phyloP scores from a whole-genome alignment of 2,888 invertebrate species.

The Clostera curtula region DNA sequence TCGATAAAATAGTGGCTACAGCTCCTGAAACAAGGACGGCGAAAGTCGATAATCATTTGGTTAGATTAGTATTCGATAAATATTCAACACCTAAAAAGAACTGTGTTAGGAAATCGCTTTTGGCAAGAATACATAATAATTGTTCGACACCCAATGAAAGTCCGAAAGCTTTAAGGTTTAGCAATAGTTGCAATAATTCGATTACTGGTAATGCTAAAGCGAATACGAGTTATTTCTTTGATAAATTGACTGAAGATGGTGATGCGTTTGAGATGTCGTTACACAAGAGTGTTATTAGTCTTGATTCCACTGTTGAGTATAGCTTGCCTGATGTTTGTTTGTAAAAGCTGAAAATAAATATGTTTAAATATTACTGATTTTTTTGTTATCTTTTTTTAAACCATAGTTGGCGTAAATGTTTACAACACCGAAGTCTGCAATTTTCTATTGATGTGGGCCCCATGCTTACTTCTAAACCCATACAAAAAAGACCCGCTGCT shows the following conservation, averaged over 20 bases:
- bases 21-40: conserved; percentile 39
- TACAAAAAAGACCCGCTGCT: too few species aligned
- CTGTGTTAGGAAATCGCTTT: conserved; percentile 28
- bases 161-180: conserved; percentile 26
- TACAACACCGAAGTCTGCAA: too few species aligned
- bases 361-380: too few species aligned
- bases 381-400: too few species aligned
- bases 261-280: conserved; percentile 79
- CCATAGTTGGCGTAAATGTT: too few species aligned
- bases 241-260: conserved; percentile 54
- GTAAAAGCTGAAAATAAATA: conserved; percentile 13
- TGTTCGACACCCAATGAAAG: conserved; percentile 59
- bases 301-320: conserved; percentile 49
- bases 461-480: too few species aligned
- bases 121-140: conserved; percentile 36
- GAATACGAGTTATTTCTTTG: conserved; percentile 73
- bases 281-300: conserved; percentile 32
- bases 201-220: conserved; percentile 32
- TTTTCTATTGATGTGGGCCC: too few species aligned
- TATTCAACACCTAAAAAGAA: conserved; percentile 39
- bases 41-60: conserved; percentile 45
- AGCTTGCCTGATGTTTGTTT: conserved; percentile 49
- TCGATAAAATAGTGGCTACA: conserved; percentile 51
- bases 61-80: conserved; percentile 49
- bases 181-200: conserved; percentile 28